These are phyloP conservation scores for Neoaliturus tenellus DNA, from an alignment of 2,888 invertebrate species.

Conservation along the genomic window DNA sequence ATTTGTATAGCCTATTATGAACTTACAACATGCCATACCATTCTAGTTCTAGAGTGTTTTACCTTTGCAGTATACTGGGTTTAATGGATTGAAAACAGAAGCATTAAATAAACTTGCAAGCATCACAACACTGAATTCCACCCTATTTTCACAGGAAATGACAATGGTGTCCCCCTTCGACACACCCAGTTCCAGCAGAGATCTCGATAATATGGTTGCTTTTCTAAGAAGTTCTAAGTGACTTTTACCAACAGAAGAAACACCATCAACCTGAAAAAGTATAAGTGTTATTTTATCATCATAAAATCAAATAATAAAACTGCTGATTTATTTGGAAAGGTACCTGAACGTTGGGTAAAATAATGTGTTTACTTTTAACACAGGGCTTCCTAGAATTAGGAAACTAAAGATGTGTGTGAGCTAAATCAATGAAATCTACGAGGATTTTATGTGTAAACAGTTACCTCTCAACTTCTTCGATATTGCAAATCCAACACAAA, in stretches of 20 bases:
- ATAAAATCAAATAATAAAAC: neutral
- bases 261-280: conserved; percentile 75
- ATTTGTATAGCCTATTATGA: too few species aligned
- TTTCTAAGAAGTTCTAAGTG: conserved; percentile 76
- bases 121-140: conserved; percentile 82
- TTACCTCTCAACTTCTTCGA: too few species aligned
- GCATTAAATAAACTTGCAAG: conserved; percentile 83
- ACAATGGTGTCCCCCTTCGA: conserved; percentile 81
- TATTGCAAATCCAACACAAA: neutral
- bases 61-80: conserved; percentile 80
- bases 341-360: neutral
- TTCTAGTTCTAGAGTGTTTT: too few species aligned
- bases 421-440: too few species aligned
- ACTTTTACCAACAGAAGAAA: conserved; percentile 76
- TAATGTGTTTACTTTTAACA: neutral
- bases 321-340: neutral
- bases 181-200: conserved; percentile 81
- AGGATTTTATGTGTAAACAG: too few species aligned
- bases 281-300: neutral
- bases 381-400: neutral
- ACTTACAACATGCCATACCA: too few species aligned
- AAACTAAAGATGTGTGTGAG: too few species aligned
- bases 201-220: conserved; percentile 78
- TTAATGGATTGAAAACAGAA: conserved; percentile 81
- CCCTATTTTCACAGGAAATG: conserved; percentile 84